Conservation (phyloP, 2,888 invertebrate genomes). For the Zeuzera pyrina region DNA sequence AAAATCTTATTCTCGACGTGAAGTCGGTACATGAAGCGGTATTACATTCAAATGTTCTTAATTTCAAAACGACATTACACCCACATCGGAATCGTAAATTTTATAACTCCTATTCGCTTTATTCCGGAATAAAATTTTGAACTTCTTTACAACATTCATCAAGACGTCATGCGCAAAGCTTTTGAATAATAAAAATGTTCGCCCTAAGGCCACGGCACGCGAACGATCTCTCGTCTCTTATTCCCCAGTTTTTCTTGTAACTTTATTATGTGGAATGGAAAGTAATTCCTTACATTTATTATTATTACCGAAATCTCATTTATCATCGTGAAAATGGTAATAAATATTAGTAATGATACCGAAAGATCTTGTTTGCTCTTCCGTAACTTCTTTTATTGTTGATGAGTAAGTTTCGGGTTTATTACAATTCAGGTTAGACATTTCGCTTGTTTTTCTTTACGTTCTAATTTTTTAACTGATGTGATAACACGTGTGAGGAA, state of each 20-base stretch:
- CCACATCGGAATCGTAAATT: no score
- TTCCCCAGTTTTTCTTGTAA: slow-evolving; percentile 17
- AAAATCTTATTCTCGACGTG: no score
- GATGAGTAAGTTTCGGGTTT: no score
- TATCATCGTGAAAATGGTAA: slow-evolving; percentile 5
- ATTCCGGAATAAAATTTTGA: slow-evolving; percentile 50
- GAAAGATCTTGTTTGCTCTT: background rate
- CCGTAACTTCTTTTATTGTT: background rate
- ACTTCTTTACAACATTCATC: slow-evolving; percentile 63
- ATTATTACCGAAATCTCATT: slow-evolving; percentile 28
- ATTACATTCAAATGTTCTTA: no score
- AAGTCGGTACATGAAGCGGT: no score
- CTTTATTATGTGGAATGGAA: slow-evolving; percentile 25
- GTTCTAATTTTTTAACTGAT: no score
- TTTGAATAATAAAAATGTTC: slow-evolving; percentile 61
- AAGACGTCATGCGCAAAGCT: slow-evolving; percentile 56
- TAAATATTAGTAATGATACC: background rate
- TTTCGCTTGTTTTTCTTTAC: no score
- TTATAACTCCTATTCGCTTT: slow-evolving; percentile 41
- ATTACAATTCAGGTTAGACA: no score
- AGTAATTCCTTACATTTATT: slow-evolving; percentile 37
- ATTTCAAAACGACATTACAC: no score
- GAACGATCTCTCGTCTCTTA: no score
- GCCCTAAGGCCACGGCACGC: no score
- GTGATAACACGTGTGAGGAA: no score